These are phyloP conservation scores for Magallana gigas DNA, from an alignment of 1,140 invertebrate genomes.

Conservation along the genomic window DNA sequence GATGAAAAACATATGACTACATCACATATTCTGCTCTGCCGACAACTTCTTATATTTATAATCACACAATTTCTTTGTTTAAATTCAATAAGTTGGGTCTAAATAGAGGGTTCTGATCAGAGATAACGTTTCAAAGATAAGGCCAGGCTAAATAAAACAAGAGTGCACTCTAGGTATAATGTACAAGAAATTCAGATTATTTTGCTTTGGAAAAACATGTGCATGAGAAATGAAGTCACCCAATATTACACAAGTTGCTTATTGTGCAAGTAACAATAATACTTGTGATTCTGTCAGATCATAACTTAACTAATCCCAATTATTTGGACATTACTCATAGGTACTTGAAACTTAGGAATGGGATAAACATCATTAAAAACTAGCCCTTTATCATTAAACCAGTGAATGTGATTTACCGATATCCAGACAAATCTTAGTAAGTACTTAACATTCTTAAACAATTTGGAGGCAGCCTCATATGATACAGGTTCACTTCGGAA, in stretches of 20 bases:
- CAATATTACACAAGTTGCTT: slow-evolving; percentile 11
- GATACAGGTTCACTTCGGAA: slow-evolving; percentile 33
- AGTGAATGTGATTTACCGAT: slow-evolving; percentile 35
- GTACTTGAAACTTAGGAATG: slow-evolving; percentile 26
- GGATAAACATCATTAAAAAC: slow-evolving; percentile 32
- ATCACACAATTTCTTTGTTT: slow-evolving; percentile 31
- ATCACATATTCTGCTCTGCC: slow-evolving; percentile 25
- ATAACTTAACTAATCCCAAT: slow-evolving; percentile 26
- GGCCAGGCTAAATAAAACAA: neutral
- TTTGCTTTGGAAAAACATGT: neutral
- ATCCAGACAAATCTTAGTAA: slow-evolving; percentile 16
- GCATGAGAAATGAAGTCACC: neutral
- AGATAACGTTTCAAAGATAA: neutral
- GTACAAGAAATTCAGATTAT: neutral
- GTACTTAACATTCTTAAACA: slow-evolving; percentile 34
- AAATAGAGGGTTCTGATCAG: slow-evolving; percentile 34
- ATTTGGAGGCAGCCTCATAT: slow-evolving; percentile 22
- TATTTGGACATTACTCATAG: slow-evolving; percentile 36
- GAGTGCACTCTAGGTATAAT: neutral
- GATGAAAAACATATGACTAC: slow-evolving; percentile 38
- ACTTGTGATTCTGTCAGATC: slow-evolving; percentile 22
- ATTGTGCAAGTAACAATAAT: slow-evolving; percentile 31
- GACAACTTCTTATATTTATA: slow-evolving; percentile 31
- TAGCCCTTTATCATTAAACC: slow-evolving; percentile 14
- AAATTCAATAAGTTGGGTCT: slow-evolving; percentile 31